Conservation (phyloP, 2,113 vertebrate species). For the Saccopteryx bilineata region DNA sequence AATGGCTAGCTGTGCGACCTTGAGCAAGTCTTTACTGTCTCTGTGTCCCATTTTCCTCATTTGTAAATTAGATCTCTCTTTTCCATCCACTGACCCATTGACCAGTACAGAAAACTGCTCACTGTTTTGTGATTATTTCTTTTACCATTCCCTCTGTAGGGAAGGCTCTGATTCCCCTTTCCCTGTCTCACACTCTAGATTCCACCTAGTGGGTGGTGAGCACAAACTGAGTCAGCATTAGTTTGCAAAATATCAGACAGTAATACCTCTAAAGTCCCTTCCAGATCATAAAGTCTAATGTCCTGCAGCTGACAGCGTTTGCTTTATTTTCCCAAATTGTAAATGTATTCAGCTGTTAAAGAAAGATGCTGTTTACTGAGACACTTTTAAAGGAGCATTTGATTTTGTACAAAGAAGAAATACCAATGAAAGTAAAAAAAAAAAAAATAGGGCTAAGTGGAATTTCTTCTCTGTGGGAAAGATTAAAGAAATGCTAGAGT, state of each 20-base stretch:
- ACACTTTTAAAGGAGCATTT: conserved; percentile 7
- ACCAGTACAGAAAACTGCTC: background rate
- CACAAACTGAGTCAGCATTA: background rate
- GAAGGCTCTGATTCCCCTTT: background rate
- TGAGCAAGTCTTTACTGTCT: background rate
- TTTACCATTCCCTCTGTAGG: background rate
- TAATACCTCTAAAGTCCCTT: background rate
- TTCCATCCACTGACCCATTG: background rate
- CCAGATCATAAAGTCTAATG: background rate
- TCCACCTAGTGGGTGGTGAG: background rate
- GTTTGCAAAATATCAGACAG: conserved; percentile 33
- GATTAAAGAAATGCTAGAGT: conserved; percentile 7
- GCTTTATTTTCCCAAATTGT: background rate
- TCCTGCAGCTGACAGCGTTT: background rate
- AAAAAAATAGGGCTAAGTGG: background rate
- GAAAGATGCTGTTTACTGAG: conserved; percentile 39
- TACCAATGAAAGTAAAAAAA: background rate
- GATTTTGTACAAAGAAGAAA: conserved; percentile 39
- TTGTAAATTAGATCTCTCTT: background rate
- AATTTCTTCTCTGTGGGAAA: conserved; percentile 40
- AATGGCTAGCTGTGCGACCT: background rate
- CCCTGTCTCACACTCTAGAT: background rate
- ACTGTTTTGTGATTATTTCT: background rate
- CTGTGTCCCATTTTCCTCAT: background rate
- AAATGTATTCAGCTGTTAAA: conserved; percentile 47